Conservation (phyloP, 2,888 invertebrate species). For the Gortyna flavago region DNA sequence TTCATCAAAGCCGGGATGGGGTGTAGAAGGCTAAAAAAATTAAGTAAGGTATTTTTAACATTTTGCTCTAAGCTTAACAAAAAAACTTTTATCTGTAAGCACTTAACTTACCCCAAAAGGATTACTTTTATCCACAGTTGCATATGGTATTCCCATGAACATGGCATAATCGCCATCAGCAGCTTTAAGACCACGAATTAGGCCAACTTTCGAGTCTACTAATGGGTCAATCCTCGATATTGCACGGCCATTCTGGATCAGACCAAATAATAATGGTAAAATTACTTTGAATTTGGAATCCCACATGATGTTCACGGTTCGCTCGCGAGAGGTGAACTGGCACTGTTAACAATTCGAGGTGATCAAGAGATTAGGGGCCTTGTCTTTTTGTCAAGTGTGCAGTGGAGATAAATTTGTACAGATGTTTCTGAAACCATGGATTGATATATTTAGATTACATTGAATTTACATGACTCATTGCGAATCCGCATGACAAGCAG, state of each 20-base stretch:
- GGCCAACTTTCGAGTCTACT: constrained; percentile 74
- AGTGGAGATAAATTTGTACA: constrained; percentile 37
- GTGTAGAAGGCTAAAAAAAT: constrained; percentile 71
- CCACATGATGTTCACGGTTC: constrained; percentile 53
- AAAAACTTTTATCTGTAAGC: too few species aligned
- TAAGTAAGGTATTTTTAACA: not conserved
- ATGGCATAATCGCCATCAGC: constrained; percentile 76
- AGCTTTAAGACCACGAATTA: constrained; percentile 75
- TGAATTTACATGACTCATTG: constrained; percentile 34
- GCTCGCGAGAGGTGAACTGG: not conserved
- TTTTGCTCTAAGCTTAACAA: not conserved
- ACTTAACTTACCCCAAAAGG: constrained; percentile 79
- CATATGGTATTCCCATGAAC: constrained; percentile 82
- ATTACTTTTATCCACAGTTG: constrained; percentile 71
- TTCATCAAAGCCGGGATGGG: constrained; percentile 71
- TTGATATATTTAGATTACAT: constrained; percentile 11
- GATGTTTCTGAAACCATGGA: constrained; percentile 23
- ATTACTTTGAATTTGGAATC: constrained; percentile 35
- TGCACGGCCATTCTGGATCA: constrained; percentile 54
- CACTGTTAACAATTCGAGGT: constrained; percentile 1
- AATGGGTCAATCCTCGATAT: constrained; percentile 72
- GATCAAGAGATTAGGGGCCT: constrained; percentile 34
- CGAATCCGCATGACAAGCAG: not conserved
- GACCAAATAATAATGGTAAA: constrained; percentile 48
- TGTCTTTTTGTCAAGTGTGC: constrained; percentile 33